Percentiles rank a stretch among this genome's conserved stretches.
phyloP scores from a whole-genome alignment of 2,113 vertebrate genomes.

The Paralichthys olivaceus region DNA sequence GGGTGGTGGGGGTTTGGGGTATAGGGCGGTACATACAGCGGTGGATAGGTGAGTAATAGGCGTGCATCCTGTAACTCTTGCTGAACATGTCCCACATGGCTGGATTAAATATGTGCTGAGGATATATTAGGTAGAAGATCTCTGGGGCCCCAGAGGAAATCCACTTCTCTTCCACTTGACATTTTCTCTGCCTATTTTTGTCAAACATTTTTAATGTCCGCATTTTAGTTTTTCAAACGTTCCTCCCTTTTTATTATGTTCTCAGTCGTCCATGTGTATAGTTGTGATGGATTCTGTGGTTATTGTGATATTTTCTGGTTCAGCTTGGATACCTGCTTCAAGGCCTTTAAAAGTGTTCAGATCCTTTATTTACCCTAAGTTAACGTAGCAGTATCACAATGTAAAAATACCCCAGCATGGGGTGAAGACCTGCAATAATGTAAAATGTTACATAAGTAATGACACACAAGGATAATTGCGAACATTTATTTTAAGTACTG shows the following conservation, averaged over 20 bases:
- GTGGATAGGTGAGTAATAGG: slow-evolving; percentile 70
- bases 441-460: too few species aligned
- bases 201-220: slow-evolving; percentile 13
- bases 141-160: slow-evolving; percentile 42
- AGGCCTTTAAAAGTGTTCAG: slow-evolving; percentile 8
- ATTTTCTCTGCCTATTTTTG: slow-evolving; percentile 37
- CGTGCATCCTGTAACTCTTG: slow-evolving; percentile 63
- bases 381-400: not conserved
- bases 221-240: slow-evolving; percentile 24
- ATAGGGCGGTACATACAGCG: slow-evolving; percentile 47
- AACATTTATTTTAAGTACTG: too few species aligned
- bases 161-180: slow-evolving; percentile 24
- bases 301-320: slow-evolving; percentile 44
- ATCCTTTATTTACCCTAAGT: not conserved
- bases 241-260: slow-evolving; percentile 22
- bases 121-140: slow-evolving; percentile 66
- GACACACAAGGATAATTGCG: too few species aligned
- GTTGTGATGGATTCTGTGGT: slow-evolving; percentile 51
- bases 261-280: slow-evolving; percentile 35
- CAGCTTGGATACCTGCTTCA: slow-evolving; percentile 6
- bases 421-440: too few species aligned
- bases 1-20: slow-evolving; percentile 18
- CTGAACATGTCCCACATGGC: slow-evolving; percentile 42
- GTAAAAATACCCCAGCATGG: not conserved
- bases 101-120: slow-evolving; percentile 72